These are phyloP conservation scores for Oceanites oceanicus DNA, from an alignment of 2,113 vertebrate species.

Conservation along the genomic window DNA sequence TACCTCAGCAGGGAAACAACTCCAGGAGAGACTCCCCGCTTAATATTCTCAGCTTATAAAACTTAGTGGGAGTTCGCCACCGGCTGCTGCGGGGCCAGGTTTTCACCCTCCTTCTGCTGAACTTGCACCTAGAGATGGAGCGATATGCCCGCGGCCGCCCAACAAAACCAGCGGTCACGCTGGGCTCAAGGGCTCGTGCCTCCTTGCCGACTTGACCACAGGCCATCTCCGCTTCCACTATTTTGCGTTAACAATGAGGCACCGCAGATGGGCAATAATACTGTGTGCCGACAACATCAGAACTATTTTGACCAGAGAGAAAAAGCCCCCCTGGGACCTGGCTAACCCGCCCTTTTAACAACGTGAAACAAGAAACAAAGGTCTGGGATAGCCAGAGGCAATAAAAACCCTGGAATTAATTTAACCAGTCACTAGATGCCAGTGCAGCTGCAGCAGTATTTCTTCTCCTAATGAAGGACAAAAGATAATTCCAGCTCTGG, in stretches of 20 bases:
- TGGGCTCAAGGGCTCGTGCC: not conserved
- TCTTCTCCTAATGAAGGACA: slow-evolving; percentile 47
- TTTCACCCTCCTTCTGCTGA: slow-evolving; percentile 24
- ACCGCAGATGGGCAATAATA: slow-evolving; percentile 33
- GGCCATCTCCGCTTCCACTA: not conserved
- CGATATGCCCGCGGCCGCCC: accelerated
- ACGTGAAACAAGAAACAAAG: slow-evolving; percentile 60
- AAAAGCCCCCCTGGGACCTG: slow-evolving; percentile 33
- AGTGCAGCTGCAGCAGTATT: slow-evolving; percentile 65
- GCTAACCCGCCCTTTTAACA: slow-evolving; percentile 44
- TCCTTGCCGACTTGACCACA: slow-evolving; percentile 20
- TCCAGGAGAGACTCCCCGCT: slow-evolving; percentile 12
- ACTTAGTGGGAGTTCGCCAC: not conserved
- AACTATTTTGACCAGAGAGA: slow-evolving; percentile 38
- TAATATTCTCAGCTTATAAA: slow-evolving; percentile 25
- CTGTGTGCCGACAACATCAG: slow-evolving; percentile 1
- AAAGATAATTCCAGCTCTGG: not conserved
- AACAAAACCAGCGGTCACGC: not conserved
- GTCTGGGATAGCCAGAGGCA: slow-evolving; percentile 53
- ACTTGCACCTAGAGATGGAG: slow-evolving; percentile 23
- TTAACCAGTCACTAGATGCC: slow-evolving; percentile 65
- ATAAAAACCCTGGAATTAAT: slow-evolving; percentile 68
- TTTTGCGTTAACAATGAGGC: slow-evolving; percentile 18
- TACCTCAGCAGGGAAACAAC: slow-evolving; percentile 14
- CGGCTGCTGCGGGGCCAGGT: not conserved